Base-by-base conservation (phyloP, 2,888 invertebrate genomes). In the Scrobipalpa costella region DNA sequence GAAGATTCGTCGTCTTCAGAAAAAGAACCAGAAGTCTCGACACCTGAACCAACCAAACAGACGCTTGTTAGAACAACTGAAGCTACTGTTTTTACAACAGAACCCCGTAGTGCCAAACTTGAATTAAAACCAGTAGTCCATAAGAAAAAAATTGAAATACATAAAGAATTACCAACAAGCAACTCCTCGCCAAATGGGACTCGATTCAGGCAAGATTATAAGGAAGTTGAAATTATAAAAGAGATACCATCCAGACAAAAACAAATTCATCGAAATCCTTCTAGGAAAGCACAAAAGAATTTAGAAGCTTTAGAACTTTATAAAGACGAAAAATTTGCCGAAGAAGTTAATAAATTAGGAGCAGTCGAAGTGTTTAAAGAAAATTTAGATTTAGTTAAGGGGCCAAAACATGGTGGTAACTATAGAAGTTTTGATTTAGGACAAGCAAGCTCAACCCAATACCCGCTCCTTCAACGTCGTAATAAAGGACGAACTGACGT, bases 391-490 rank as follows among this genome's bases (percentile, higher is more conserved):
- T 66, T 88, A 3, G 76, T 75, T 27, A 77, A 77, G 27, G 85
- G 86, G 5, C 90, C 88, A 7, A 84, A 77, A 69, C 91, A 91
- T 71, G 92, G 92, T 50, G 92, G 92, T 33, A 92, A 92, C 68
- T 91, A 91, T 63, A 81, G 83, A 76, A 80, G 75, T 66, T 79
- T 81, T 19, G 75, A 76, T 59, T 52, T 71, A 19, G 65, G 73
- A 63, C 77, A 77, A 67, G 70, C 68, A 13, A 64, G 64, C 7
- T 67, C 67, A 34, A 62, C 64, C 13, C 11, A 64, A 9, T 50
- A 65, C 34, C 9, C 63, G 36, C 67, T 49, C n/a, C 64, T 64
- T 44, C 63, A 64, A 13, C 59, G 65, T 15, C 60, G 68, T 40
- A 52, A 63, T 47, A 76, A 73, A 67, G 66, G 62, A 27, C 55